Conservation (phyloP, 2,888 invertebrate species). For the Diarsia brunnea region DNA sequence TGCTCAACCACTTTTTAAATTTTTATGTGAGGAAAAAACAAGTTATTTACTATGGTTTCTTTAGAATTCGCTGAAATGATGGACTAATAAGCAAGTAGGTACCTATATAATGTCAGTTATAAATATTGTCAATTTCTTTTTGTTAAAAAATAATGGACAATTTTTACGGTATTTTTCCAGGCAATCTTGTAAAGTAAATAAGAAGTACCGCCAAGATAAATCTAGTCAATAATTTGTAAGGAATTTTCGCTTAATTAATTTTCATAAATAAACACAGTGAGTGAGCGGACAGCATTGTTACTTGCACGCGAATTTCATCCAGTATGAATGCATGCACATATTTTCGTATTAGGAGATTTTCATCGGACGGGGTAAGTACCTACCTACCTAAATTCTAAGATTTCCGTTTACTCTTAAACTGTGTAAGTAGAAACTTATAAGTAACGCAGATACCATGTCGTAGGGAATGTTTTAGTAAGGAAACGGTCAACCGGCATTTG, state of each 20-base stretch:
- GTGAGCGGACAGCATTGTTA: constrained; percentile 31
- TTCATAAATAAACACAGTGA: constrained; percentile 53
- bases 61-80: neutral
- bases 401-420: constrained; percentile 11
- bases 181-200: neutral
- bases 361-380: constrained; percentile 51
- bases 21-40: too few relatives aligned
- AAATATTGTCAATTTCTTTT: too few relatives aligned
- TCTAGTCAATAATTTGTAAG: constrained; percentile 36
- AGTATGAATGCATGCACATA: constrained; percentile 51
- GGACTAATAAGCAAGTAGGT: neutral
- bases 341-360: constrained; percentile 57
- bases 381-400: constrained; percentile 39
- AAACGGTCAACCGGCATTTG: neutral
- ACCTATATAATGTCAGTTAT: too few relatives aligned
- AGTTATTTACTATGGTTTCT: neutral
- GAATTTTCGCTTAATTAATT: constrained; percentile 60
- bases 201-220: constrained; percentile 11
- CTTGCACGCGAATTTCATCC: constrained; percentile 61
- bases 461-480: neutral
- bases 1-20: too few relatives aligned
- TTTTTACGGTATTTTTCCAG: neutral
- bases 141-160: neutral
- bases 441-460: neutral
- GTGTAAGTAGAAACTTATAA: neutral